phyloP scores from a whole-genome alignment of 2,888 invertebrate genomes.

The Sycophila texana region DNA sequence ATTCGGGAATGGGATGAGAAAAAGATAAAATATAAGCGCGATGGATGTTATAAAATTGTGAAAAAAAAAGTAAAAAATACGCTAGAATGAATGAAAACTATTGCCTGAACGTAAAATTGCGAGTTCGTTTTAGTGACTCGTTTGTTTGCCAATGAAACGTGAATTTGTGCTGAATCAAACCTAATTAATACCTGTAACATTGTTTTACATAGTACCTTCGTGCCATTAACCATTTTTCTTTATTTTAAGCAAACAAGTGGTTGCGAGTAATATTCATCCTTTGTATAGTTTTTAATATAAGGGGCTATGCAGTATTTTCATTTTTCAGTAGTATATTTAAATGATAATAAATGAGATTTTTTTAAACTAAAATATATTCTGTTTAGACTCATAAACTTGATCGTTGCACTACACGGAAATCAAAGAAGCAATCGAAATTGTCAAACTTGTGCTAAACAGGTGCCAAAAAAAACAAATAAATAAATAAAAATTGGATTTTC shows the following conservation, averaged over 20 bases:
- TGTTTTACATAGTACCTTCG: conserved; percentile 61
- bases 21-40: conserved; percentile 8
- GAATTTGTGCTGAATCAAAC: conserved; percentile 65
- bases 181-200: conserved; percentile 60
- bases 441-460: conserved; percentile 27
- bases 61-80: conserved; percentile 17
- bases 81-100: conserved; percentile 32
- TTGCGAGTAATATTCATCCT: conserved; percentile 36
- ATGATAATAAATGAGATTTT: conserved; percentile 10
- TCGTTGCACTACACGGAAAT: not conserved
- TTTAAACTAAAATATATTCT: not conserved
- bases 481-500: conserved; percentile 1
- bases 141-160: conserved; percentile 37
- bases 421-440: conserved; percentile 17
- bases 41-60: conserved; percentile 18
- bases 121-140: conserved; percentile 45
- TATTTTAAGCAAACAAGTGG: conserved; percentile 46
- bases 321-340: conserved; percentile 23
- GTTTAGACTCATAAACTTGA: not conserved
- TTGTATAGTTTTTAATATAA: conserved; percentile 49
- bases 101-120: conserved; percentile 39
- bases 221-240: conserved; percentile 67
- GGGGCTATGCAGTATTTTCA: conserved; percentile 49
- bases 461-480: conserved; percentile 53
- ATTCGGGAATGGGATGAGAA: conserved; percentile 21